These are phyloP conservation scores for Etia nguti DNA, from an alignment of 2,113 vertebrate genomes.

Conservation along the genomic window DNA sequence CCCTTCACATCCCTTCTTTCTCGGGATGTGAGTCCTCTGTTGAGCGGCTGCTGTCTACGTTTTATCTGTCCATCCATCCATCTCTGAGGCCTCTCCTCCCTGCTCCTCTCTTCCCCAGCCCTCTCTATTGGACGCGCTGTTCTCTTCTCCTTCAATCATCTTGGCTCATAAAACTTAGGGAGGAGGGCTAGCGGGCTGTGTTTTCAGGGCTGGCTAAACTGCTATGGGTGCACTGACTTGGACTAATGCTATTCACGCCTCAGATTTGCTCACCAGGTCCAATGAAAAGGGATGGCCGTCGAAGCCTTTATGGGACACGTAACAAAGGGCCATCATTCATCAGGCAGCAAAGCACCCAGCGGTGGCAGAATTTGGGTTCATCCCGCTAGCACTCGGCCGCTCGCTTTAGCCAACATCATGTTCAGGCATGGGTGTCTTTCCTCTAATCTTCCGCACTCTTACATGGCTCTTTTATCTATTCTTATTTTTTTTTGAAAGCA, in stretches of 20 bases:
- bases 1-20: constrained; percentile 58
- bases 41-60: constrained; percentile 54
- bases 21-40: constrained; percentile 55
- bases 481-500: neutral
- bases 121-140: constrained; percentile 23
- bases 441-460: neutral
- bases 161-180: constrained; percentile 65
- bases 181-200: constrained; percentile 56
- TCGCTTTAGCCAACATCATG: neutral
- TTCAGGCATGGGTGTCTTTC: neutral
- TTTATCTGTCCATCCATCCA: constrained; percentile 63
- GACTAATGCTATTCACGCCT: constrained; percentile 71
- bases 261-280: constrained; percentile 61
- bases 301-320: constrained; percentile 49
- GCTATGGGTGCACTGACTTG: constrained; percentile 72
- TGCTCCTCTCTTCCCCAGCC: constrained; percentile 7
- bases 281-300: constrained; percentile 51
- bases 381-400: neutral
- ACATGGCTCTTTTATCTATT: neutral
- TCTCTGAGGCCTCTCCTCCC: constrained; percentile 38
- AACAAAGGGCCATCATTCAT: constrained; percentile 70
- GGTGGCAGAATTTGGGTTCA: constrained; percentile 1
- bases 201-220: constrained; percentile 72
- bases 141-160: constrained; percentile 64
- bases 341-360: constrained; percentile 23